Evolutionary conservation across 2,888 invertebrate genomes (phyloP).

Genomic region (Eupithecia inturbata): DNA sequence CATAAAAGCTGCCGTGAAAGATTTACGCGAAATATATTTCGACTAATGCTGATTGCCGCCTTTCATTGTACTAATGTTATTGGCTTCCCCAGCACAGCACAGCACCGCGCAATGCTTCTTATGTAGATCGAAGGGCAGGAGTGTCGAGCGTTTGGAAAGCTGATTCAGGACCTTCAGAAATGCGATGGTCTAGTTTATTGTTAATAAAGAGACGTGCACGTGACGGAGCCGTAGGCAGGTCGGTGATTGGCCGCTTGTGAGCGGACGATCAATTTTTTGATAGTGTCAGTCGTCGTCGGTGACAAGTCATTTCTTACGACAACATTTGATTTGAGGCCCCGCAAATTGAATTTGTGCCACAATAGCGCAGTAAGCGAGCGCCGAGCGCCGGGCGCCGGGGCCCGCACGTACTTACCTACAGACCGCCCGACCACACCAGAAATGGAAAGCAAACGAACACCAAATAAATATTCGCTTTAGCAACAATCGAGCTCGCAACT

Average conservation of each 20-base stretch:
- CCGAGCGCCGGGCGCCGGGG: slow-evolving; percentile 29
- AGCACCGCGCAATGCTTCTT: slow-evolving; percentile 44
- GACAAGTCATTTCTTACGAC: slow-evolving; percentile 77
- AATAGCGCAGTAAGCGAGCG: slow-evolving; percentile 57
- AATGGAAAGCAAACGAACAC: slow-evolving; percentile 75
- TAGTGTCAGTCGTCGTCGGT: slow-evolving; percentile 75
- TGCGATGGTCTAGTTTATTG: not conserved
- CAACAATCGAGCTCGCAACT: slow-evolving; percentile 79
- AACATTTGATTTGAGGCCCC: slow-evolving; percentile 77
- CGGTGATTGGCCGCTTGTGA: slow-evolving; percentile 41
- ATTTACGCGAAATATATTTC: slow-evolving; percentile 82
- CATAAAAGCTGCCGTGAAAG: slow-evolving; percentile 82
- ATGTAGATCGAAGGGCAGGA: slow-evolving; percentile 52
- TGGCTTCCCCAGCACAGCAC: slow-evolving; percentile 44
- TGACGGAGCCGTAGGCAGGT: not conserved
- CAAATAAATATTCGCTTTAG: slow-evolving; percentile 83
- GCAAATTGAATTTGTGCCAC: slow-evolving; percentile 80
- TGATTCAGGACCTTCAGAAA: slow-evolving; percentile 18
- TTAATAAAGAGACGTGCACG: not conserved
- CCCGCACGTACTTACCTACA: not conserved
- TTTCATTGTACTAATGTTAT: slow-evolving; percentile 68
- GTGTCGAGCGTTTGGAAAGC: slow-evolving; percentile 14
- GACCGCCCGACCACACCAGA: slow-evolving; percentile 44
- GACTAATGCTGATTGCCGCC: slow-evolving; percentile 77
- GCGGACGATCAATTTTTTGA: slow-evolving; percentile 79